Conservation (phyloP, 2,113 vertebrate genomes). For the Pseudorectes ferrugineus region DNA sequence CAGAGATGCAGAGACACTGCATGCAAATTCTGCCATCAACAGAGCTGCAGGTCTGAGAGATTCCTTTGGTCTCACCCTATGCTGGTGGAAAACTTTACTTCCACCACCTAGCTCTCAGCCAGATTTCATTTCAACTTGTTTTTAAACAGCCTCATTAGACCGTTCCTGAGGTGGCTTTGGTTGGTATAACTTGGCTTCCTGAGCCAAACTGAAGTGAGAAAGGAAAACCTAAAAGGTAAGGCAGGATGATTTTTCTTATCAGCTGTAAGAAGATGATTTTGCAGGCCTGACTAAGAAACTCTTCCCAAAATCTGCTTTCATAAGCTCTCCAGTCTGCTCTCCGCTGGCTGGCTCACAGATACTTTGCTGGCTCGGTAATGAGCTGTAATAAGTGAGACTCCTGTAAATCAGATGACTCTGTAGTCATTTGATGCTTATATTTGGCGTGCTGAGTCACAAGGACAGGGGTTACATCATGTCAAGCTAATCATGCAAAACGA, state of each 20-base stretch:
- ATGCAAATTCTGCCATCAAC: not conserved
- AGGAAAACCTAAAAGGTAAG: not conserved
- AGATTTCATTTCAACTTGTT: not conserved
- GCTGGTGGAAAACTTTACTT: not conserved
- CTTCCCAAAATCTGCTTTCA: not conserved
- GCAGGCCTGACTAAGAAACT: not conserved
- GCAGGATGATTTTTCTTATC: not conserved
- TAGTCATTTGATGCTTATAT: slow-evolving; percentile 63
- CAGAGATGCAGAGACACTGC: not conserved
- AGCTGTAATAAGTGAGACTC: slow-evolving; percentile 39
- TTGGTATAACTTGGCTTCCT: not conserved
- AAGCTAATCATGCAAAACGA: slow-evolving; percentile 5
- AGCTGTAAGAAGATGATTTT: not conserved
- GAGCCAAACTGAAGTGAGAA: not conserved
- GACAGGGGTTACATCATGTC: slow-evolving; percentile 35
- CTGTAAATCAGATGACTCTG: slow-evolving; percentile 67
- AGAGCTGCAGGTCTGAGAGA: not conserved
- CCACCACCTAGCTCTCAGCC: not conserved
- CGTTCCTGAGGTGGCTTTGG: not conserved
- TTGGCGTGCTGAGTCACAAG: slow-evolving; percentile 53
- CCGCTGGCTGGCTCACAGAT: not conserved
- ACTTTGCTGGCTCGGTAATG: slow-evolving; percentile 6
- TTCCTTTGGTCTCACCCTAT: not conserved
- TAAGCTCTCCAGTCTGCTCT: not conserved
- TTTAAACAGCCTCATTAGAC: not conserved